Conservation (phyloP, 1,140 invertebrate species). For the Zaprionus kolodkinae region DNA sequence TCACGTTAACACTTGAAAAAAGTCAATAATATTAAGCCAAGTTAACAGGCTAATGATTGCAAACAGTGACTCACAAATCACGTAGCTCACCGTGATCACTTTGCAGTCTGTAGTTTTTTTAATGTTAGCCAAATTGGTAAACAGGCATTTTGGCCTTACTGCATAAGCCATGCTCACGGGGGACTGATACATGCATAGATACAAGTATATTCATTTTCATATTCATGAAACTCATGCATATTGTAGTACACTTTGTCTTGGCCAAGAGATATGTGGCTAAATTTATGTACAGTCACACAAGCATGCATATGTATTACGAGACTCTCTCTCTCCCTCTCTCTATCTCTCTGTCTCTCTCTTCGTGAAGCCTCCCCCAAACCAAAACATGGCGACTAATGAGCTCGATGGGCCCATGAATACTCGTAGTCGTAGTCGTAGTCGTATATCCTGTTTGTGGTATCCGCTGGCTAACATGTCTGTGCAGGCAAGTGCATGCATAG, state of each 20-base stretch:
- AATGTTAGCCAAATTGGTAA: conserved; percentile 26
- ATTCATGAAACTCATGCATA: conserved; percentile 40
- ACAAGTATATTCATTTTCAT: conserved; percentile 41
- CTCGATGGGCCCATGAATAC: conserved; percentile 31
- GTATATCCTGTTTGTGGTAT: conserved; percentile 3
- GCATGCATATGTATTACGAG: conserved; percentile 25
- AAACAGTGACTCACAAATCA: too few relatives aligned
- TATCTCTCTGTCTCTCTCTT: too few relatives aligned
- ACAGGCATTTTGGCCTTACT: conserved; percentile 28
- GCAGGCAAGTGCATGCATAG: conserved; percentile 2
- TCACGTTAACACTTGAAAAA: too few relatives aligned
- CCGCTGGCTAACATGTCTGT: conserved; percentile 5
- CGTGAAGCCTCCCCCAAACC: too few relatives aligned
- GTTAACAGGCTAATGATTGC: too few relatives aligned
- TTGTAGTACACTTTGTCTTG: conserved; percentile 7
- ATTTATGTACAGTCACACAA: conserved; percentile 3
- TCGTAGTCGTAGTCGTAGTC: background rate
- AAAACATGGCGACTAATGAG: conserved; percentile 22
- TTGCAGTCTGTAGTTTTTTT: background rate
- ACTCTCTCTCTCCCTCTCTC: too few relatives aligned
- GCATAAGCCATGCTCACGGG: conserved; percentile 6
- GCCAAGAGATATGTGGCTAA: conserved; percentile 5
- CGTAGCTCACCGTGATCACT: too few relatives aligned
- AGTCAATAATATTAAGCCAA: too few relatives aligned
- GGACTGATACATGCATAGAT: background rate